Base-by-base conservation (phyloP, 2,797 vertebrate species). In the Hypotaenidia philippensis region DNA sequence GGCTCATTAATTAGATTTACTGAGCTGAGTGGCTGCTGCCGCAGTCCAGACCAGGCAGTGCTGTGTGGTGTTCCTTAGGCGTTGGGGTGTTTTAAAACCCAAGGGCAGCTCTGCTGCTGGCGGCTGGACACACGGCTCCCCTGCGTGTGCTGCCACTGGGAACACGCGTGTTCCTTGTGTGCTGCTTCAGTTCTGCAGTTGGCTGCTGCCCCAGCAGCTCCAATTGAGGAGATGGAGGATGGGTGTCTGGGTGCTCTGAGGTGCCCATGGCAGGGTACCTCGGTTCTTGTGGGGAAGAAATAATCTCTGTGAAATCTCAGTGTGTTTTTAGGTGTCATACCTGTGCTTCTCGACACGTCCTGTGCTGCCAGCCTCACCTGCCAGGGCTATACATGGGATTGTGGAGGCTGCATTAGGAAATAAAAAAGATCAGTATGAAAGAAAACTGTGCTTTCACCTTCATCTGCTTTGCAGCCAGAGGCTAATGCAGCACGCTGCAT, bases 1-100 rank as follows among this genome's bases (percentile, higher is more conserved):
- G 87, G 76, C 76, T 97, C 85, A 72, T 96, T 96, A 95, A 94
- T 97, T 93, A 95, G 84, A 90, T 95, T 93, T 90, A 63, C 72
- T 38, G 95, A 95, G 86, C 86, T 53, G 88, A 94, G 92, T 52
- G 88, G 49, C 66, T 50, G 84, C 71, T 84, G 83, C 83, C 34
- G 49, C 55, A 63, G 29, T 21, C 41, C 40, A 70, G 50, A 59
- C 66, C 56, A 92, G 82, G 89, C 87, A 92, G 72, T 93, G 94
- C 94, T 96, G 55, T 83, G 59, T 90, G 89, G 84, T 53, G 25
- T 75, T 94, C 89, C 89, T 76, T 66, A 57, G 86, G 87, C 95
- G 90, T 94, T 27, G 65, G 66, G 11, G 10, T 31, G 45, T 76
- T 13, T 40, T 59, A 63, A 69, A 47, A 65, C 21, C 1, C 21